A percentile compares a stretch with the other conserved stretches of the same genome.
Conservation (phyloP, 2,113 vertebrate species). For the Sphyrna mokarran region DNA sequence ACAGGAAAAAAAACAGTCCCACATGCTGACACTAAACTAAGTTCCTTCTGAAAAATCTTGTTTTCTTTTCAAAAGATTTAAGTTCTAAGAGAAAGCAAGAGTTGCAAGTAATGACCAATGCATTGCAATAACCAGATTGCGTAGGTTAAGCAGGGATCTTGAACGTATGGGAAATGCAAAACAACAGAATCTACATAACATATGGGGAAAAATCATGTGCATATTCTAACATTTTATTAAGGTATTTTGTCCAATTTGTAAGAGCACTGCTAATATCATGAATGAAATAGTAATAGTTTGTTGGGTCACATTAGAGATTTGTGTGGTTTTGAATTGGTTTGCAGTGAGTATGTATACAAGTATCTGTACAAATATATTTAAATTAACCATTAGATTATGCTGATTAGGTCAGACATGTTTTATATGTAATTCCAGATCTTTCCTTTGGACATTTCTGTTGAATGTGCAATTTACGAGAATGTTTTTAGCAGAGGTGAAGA, state of each 20-base stretch:
- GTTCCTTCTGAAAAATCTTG: neutral
- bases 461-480: neutral
- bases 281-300: neutral
- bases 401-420: neutral
- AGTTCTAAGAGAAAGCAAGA: neutral
- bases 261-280: neutral
- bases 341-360: neutral
- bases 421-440: neutral
- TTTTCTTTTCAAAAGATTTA: neutral
- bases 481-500: neutral
- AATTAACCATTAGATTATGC: neutral
- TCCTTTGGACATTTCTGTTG: neutral
- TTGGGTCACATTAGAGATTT: neutral
- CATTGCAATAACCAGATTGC: neutral
- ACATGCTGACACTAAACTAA: neutral
- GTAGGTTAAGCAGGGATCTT: neutral
- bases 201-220: neutral
- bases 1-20: neutral
- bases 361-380: neutral
- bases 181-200: neutral
- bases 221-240: neutral
- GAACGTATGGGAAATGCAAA: neutral
- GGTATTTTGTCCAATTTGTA: neutral
- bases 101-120: neutral
- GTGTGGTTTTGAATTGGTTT: slow-evolving; percentile 18